Base-by-base conservation (phyloP, 2,888 invertebrate species). In the Macaria liturata region DNA sequence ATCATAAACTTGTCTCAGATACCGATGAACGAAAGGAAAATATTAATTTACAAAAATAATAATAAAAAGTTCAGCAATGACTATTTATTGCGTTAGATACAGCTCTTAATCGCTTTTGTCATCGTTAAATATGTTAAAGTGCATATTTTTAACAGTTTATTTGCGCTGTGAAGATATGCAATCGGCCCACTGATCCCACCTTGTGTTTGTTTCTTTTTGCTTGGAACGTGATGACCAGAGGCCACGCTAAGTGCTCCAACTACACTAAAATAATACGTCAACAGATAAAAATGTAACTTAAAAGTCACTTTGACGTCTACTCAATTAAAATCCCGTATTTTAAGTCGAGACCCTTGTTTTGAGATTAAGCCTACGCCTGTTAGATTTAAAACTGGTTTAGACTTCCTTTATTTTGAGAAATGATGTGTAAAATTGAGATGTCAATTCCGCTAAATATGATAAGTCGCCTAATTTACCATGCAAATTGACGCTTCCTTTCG, bases 311-410 rank as follows among this genome's bases (percentile, higher is more conserved):
- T 71, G 75, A 75, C 69, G 58, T 48, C 37, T 54, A 54, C 49
- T 67, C 76, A 76, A 77, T 81, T 78, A 75, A 75, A 77, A 75
- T 57, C 73, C 78, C 76, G 73, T 70, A 69, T 68, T 75, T 73
- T 67, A 44, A 75, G 66, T 70, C 55, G 58, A 65, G 70, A 69
- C 59, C 69, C 71, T 72, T 72, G 74, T 74, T 72, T 52, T 54
- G 57, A 40, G 58, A 58, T 53, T 53, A 44, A 44, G n/a, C 40
- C 49, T 39, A 30, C 46, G 32, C 32, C 39, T 37, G 49, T 54
- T 46, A 51, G 51, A 51, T 45, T 31, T 39, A 51, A 44, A 44
- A 34, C 3, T 20, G 51, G 44, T 39, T 37, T 37, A 4, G n/a
- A 9, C 37, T 51, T 34, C 31, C 34, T 54, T 47, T 43, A 4